A percentile compares a stretch with the other conserved stretches of the same genome.
Evolutionary conservation across 2,113 vertebrate species (phyloP).

Genomic region (Micronisus gabar): DNA sequence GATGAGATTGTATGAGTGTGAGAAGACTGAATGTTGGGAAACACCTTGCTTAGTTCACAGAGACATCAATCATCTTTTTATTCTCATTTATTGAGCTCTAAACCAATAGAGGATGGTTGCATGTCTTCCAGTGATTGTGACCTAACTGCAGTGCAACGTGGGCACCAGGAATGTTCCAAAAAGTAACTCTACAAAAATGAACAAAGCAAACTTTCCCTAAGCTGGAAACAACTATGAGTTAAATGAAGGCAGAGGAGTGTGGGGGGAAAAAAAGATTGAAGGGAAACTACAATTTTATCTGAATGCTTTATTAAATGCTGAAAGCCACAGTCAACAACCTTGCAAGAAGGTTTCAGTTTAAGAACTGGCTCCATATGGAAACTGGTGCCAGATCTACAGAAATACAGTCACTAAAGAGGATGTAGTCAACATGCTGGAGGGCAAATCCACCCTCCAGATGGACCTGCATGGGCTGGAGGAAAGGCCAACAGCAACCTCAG

Average conservation of each 20-base stretch:
- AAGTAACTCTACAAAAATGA: neutral
- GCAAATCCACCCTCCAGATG: neutral
- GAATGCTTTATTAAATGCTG: neutral
- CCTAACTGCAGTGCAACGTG: neutral
- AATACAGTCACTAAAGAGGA: neutral
- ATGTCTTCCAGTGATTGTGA: neutral
- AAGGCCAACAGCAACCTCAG: neutral
- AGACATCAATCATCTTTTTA: neutral
- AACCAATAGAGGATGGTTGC: neutral
- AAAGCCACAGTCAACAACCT: neutral
- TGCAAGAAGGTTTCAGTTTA: neutral
- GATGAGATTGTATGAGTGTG: neutral
- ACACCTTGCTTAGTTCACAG: neutral
- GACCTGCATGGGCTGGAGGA: neutral
- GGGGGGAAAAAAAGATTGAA: neutral
- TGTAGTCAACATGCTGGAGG: neutral
- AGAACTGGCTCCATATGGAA: neutral
- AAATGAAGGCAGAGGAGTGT: accelerated
- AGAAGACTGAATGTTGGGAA: neutral
- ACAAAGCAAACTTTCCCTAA: neutral
- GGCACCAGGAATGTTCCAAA: neutral
- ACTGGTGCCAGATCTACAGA: neutral
- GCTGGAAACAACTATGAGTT: neutral
- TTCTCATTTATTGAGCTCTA: neutral
- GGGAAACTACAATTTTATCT: neutral